phyloP scores from a whole-genome alignment of 2,113 vertebrate species.

The Dromas ardeola region DNA sequence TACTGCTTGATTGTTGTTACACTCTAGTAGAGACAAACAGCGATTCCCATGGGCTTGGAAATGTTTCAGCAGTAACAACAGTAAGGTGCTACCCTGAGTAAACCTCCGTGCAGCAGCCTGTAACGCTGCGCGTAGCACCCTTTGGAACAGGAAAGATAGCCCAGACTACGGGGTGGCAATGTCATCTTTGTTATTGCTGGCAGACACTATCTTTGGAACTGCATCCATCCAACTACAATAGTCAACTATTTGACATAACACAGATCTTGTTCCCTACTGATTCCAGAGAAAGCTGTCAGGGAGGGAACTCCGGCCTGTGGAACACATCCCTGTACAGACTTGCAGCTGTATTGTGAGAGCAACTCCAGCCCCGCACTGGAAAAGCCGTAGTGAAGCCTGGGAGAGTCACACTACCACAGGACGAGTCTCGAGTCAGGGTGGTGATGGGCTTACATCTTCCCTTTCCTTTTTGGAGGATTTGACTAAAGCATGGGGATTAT shows the following conservation, averaged over 20 bases:
- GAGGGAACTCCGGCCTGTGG: background rate
- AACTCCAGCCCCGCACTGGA: background rate
- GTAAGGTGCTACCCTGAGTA: background rate
- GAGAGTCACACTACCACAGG: background rate
- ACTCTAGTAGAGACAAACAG: background rate
- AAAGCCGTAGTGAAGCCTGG: background rate
- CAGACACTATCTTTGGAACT: background rate
- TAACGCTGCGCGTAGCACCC: background rate
- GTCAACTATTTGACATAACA: background rate
- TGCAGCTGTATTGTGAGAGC: background rate
- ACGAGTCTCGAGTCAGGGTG: accelerated
- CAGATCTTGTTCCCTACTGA: slow-evolving; percentile 37
- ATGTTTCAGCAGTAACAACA: background rate
- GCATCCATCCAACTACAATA: background rate
- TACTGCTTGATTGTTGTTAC: background rate
- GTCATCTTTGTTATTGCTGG: background rate
- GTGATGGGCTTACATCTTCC: background rate
- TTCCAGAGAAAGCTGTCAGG: background rate
- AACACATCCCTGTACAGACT: background rate
- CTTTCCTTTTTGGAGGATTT: background rate
- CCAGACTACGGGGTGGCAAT: background rate
- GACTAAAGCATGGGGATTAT: background rate
- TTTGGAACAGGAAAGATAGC: background rate
- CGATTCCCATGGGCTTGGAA: background rate
- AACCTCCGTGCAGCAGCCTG: background rate